Conservation (phyloP, 2,888 invertebrate species). For the Trissolcus brochymenae region DNA sequence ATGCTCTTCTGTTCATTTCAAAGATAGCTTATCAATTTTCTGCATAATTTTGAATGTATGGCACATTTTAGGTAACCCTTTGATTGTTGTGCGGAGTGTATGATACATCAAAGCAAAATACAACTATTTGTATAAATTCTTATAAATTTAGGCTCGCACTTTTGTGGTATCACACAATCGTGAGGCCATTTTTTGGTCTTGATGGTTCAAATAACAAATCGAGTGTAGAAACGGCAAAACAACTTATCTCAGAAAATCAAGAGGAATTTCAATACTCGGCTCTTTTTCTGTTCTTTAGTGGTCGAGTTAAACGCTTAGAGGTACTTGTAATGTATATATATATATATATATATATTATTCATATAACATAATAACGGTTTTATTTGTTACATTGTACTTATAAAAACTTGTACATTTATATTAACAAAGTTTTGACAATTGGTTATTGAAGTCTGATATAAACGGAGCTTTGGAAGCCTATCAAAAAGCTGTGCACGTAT, state of each 20-base stretch:
- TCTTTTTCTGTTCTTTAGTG: conserved; percentile 82
- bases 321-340: conserved; percentile 62
- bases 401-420: neutral
- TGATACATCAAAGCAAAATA: neutral
- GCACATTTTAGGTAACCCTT: too few species aligned
- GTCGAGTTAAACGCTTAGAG: conserved; percentile 80
- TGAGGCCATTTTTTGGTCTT: conserved; percentile 82
- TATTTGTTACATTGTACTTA: neutral
- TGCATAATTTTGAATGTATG: too few species aligned
- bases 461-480: conserved; percentile 79
- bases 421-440: conserved; percentile 1
- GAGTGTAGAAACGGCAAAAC: conserved; percentile 78
- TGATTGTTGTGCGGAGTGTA: too few species aligned
- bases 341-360: neutral
- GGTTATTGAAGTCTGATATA: conserved; percentile 79
- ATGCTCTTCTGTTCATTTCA: too few species aligned
- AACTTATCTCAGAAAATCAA: conserved; percentile 78
- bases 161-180: conserved; percentile 84
- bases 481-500: conserved; percentile 79
- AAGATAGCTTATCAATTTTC: too few species aligned
- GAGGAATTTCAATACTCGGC: conserved; percentile 80
- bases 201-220: conserved; percentile 81
- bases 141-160: conserved; percentile 62
- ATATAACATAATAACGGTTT: neutral
- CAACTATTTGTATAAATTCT: neutral